Conservation (phyloP, 2,113 vertebrate genomes). For the Ciconia boyciana region DNA sequence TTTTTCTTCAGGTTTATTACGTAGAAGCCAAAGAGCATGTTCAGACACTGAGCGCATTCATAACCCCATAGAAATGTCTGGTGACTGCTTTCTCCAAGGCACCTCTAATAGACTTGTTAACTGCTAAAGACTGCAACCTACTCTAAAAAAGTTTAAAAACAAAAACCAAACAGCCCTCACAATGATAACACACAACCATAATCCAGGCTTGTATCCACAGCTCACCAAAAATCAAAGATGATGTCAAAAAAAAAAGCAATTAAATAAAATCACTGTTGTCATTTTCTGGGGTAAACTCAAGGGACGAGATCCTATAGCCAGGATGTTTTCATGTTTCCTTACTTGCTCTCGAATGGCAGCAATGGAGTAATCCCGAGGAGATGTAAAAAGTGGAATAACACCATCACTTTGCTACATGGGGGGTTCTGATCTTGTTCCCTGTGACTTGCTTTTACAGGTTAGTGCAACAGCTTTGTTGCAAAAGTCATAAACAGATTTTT, state of each 20-base stretch:
- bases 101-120: not conserved
- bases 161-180: not conserved
- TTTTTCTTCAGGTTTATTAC: slow-evolving; percentile 18
- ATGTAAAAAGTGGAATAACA: not conserved
- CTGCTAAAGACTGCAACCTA: not conserved
- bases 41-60: slow-evolving; percentile 23
- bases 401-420: not conserved
- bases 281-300: not conserved
- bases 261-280: not conserved
- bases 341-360: not conserved
- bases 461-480: not conserved
- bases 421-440: not conserved
- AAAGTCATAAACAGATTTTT: not conserved
- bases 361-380: not conserved
- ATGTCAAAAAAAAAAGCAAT: not conserved
- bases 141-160: not conserved
- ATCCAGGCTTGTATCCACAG: not conserved
- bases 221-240: not conserved
- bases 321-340: not conserved
- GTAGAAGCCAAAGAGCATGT: not conserved
- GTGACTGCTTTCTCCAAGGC: not conserved
- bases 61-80: not conserved
- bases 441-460: not conserved
- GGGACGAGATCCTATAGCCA: not conserved
- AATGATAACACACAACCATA: not conserved